These are phyloP conservation scores for Melanotaenia maccullochi DNA, from an alignment of 2,797 vertebrate genomes.

Conservation along the genomic window DNA sequence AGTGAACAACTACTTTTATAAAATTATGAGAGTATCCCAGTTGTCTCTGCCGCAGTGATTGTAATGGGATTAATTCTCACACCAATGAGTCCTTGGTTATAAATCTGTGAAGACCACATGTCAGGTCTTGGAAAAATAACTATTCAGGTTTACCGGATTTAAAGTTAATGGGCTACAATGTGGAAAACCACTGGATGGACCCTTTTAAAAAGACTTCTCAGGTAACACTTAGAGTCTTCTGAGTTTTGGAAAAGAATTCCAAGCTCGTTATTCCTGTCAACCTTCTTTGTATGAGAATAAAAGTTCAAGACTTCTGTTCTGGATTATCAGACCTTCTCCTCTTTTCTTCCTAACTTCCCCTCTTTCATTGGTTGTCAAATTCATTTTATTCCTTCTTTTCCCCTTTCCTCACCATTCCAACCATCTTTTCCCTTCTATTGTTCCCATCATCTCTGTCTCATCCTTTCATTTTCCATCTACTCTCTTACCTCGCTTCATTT, in stretches of 20 bases:
- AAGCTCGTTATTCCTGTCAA: slow-evolving; percentile 37
- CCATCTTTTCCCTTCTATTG: neutral
- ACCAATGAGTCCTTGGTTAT: neutral
- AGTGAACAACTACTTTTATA: no score
- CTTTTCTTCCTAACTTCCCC: neutral
- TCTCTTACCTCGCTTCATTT: neutral
- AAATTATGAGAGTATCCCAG: no score
- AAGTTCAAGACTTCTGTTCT: slow-evolving; percentile 46
- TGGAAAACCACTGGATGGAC: slow-evolving; percentile 58
- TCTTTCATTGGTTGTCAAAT: slow-evolving; percentile 1
- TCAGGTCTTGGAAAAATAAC: slow-evolving; percentile 47
- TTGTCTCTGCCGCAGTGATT: slow-evolving; percentile 1
- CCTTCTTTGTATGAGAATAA: slow-evolving; percentile 8
- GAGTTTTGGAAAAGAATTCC: slow-evolving; percentile 46
- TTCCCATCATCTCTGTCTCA: neutral
- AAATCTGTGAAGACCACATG: neutral
- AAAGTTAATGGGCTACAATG: slow-evolving; percentile 60
- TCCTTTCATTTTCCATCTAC: neutral
- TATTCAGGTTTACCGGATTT: slow-evolving; percentile 31
- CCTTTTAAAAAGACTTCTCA: neutral
- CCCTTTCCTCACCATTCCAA: neutral
- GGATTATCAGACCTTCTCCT: slow-evolving; percentile 19
- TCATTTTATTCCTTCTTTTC: neutral
- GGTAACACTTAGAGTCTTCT: slow-evolving; percentile 19
- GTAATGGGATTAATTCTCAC: neutral